phyloP scores from a whole-genome alignment of 2,113 vertebrate genomes.

The Zapornia atra region DNA sequence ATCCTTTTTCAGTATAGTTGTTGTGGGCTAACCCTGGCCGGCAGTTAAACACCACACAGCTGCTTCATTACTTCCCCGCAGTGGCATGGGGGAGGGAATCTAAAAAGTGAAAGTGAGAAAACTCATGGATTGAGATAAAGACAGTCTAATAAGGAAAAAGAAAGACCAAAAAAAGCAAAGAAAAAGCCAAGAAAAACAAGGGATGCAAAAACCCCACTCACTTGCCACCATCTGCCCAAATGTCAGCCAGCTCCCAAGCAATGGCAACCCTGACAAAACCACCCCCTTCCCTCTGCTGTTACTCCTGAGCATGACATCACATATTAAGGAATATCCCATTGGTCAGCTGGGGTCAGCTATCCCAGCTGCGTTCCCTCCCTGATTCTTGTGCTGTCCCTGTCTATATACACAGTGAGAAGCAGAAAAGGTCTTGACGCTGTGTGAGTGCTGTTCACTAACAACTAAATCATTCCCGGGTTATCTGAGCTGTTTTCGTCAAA shows the following conservation, averaged over 20 bases:
- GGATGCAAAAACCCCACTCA: rapidly evolving
- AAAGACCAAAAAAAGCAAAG: background rate
- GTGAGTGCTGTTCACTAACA: background rate
- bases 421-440: background rate
- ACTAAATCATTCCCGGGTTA: background rate
- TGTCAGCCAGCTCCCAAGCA: background rate
- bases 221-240: background rate
- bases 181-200: background rate
- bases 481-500: background rate
- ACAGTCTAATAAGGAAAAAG: background rate
- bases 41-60: background rate
- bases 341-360: background rate
- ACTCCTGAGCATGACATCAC: background rate
- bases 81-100: background rate
- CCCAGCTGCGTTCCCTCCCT: background rate
- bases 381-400: background rate
- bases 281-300: background rate
- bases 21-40: background rate
- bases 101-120: background rate
- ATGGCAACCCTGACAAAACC: background rate
- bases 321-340: background rate
- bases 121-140: background rate
- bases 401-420: background rate
- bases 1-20: background rate
- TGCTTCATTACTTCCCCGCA: rapidly evolving